Base-by-base conservation (phyloP, 1,140 invertebrate genomes). In the Adelges cooleyi region DNA sequence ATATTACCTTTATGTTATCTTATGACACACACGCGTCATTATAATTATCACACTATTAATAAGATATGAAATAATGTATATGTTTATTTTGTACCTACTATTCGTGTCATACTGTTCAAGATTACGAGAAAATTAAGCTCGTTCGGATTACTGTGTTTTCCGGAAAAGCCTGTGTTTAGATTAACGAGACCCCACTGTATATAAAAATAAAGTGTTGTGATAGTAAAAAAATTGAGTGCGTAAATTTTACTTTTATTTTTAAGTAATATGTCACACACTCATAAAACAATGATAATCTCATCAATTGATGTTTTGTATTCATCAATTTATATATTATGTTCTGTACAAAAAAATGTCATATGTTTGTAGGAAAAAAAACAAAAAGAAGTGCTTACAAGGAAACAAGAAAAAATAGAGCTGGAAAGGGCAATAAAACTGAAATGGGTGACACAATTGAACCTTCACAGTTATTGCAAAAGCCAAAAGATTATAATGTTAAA, bases 401-500 rank as follows among this genome's bases (percentile, higher is more conserved):
- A 97, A 73, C 90, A 95, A 73, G 89, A 92, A 73, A 96, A 96
- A 92, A 90, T 74, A 80, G 84, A 66, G 81, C 79, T 13, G 82
- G 80, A 20, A 90, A 89, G 76, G 79, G 85, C 62, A 85, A 87
- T 70, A 87, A 89, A 69, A 82, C 86, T 68, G 87, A 90, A 66
- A 90, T 92, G n/a, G 68, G 70, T 29, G 56, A 62, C 2, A 62
- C 27, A 23, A 11, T 25, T 8, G 84, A 84, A 40, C 86, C 89
- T 0, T 82, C 83, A 20, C 88, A 95, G 74, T 75, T 98, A 29
- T 74, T 98, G 59, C 84, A 89, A 67, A 86, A 84, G 72, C 93
- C 93, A 6, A 87, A 86, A 74, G 95, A 97, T 66, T 98, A 98
- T 74, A 82, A 92, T 68, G 96, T 99, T 36, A 98, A 98, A 78